Percentiles rank a stretch among this genome's conserved stretches.
Conservation (phyloP, 2,888 invertebrate species). For the Pristionchus japonicus region DNA sequence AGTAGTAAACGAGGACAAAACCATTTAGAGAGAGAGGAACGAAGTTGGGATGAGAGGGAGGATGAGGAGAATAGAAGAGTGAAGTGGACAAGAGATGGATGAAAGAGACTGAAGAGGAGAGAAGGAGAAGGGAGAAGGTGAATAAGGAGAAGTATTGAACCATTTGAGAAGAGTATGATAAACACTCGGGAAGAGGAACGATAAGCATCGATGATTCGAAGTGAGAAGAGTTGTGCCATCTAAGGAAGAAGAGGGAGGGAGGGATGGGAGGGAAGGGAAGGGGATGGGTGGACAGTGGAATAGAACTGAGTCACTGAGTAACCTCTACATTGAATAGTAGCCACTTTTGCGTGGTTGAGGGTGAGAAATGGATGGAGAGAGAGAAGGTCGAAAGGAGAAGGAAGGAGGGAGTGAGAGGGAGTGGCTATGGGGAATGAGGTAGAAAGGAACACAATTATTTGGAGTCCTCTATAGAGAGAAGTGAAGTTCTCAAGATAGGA, state of each 20-base stretch:
- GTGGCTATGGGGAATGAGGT: slow-evolving; percentile 16
- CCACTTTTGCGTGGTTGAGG: slow-evolving; percentile 26
- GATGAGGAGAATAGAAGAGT: background rate
- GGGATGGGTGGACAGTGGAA: slow-evolving; percentile 15
- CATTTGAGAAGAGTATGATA: background rate
- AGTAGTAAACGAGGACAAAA: slow-evolving; percentile 25
- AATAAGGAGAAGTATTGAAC: background rate
- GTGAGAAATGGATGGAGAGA: slow-evolving; percentile 10
- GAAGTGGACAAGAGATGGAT: background rate
- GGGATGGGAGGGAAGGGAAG: background rate
- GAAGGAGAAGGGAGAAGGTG: no score
- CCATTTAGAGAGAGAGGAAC: slow-evolving; percentile 21
- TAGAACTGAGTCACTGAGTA: slow-evolving; percentile 19
- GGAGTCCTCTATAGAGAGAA: background rate
- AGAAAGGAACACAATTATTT: slow-evolving; percentile 13
- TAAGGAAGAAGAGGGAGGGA: background rate
- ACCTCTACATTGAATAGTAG: slow-evolving; percentile 38
- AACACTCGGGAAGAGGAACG: no score
- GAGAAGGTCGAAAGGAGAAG: background rate
- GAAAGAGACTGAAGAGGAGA: background rate
- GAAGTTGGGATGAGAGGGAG: slow-evolving; percentile 29
- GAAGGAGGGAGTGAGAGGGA: background rate
- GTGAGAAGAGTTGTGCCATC: background rate
- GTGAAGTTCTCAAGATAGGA: background rate
- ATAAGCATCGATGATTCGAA: background rate